Conservation (phyloP, 2,888 invertebrate genomes). For the Zygaena filipendulae region DNA sequence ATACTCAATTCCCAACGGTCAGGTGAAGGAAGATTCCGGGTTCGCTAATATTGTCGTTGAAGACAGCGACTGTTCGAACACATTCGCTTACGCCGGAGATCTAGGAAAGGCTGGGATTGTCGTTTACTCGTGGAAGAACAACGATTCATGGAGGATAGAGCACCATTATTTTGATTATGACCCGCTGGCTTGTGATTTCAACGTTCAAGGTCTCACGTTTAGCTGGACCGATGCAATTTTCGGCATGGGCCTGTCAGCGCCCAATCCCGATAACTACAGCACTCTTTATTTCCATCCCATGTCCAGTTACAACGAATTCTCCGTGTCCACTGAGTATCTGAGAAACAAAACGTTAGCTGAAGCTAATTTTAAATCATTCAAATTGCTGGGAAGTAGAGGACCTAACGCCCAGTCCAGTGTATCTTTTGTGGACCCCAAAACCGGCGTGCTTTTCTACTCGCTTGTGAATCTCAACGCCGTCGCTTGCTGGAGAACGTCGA, state of each 20-base stretch:
- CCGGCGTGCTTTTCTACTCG: slow-evolving; percentile 80
- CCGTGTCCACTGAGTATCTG: slow-evolving; percentile 76
- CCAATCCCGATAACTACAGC: slow-evolving; percentile 72
- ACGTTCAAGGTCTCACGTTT: slow-evolving; percentile 75
- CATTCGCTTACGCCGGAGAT: slow-evolving; percentile 79
- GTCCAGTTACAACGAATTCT: slow-evolving; percentile 80
- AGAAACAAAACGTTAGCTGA: slow-evolving; percentile 68
- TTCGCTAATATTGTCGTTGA: slow-evolving; percentile 84
- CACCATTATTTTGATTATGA: slow-evolving; percentile 78
- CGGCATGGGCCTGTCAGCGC: slow-evolving; percentile 76
- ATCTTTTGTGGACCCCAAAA: slow-evolving; percentile 76
- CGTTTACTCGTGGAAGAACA: slow-evolving; percentile 79
- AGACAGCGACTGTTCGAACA: slow-evolving; percentile 76
- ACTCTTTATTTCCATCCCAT: slow-evolving; percentile 84
- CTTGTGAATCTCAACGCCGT: slow-evolving; percentile 80
- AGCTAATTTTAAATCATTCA: slow-evolving; percentile 72
- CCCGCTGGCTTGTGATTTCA: slow-evolving; percentile 78
- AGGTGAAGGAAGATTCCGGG: slow-evolving; percentile 73
- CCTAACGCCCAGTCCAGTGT: slow-evolving; percentile 79
- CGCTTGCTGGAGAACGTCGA: slow-evolving; percentile 81
- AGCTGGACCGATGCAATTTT: slow-evolving; percentile 84
- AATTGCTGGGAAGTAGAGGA: slow-evolving; percentile 75
- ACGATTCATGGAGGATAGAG: slow-evolving; percentile 79
- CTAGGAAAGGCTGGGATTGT: slow-evolving; percentile 75
- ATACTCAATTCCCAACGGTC: slow-evolving; percentile 71